Percentiles rank a stretch among this genome's conserved stretches.
These are phyloP conservation scores for Peromyscus aztecus DNA, from an alignment of 2,797 vertebrate species.

Conservation along the genomic window DNA sequence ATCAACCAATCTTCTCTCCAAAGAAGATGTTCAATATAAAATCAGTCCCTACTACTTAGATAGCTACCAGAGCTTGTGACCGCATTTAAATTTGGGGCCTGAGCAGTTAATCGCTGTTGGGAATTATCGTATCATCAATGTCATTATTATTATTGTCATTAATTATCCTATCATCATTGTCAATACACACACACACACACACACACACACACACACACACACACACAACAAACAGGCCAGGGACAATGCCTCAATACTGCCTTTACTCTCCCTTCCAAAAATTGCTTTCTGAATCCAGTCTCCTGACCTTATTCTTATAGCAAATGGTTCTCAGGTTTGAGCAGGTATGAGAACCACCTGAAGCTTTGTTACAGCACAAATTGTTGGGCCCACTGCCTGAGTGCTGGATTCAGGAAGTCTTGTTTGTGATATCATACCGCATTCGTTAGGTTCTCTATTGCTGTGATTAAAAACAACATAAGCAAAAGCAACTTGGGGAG, in stretches of 20 bases:
- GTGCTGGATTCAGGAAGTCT: background rate
- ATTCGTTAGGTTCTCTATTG: background rate
- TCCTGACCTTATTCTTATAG: background rate
- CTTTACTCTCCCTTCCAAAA: background rate
- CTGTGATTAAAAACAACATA: background rate
- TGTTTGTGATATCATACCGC: background rate
- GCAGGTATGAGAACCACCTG: background rate
- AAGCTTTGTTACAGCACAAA: background rate
- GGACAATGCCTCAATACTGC: background rate
- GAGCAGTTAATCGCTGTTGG: background rate
- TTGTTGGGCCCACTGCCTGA: background rate
- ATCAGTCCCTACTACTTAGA: background rate
- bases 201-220: too few species aligned
- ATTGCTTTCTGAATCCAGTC: background rate
- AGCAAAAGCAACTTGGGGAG: background rate
- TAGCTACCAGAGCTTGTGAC: background rate
- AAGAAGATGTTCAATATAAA: conserved; percentile 5
- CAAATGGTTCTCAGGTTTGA: background rate
- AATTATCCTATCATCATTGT: background rate
- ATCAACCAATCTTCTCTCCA: background rate
- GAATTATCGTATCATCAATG: background rate
- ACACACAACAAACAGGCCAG: too few species aligned
- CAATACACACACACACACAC: background rate
- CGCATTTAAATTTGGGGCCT: background rate
- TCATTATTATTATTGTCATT: background rate